phyloP scores from a whole-genome alignment of 2,113 vertebrate genomes.

The Phrynosoma blainvillii region DNA sequence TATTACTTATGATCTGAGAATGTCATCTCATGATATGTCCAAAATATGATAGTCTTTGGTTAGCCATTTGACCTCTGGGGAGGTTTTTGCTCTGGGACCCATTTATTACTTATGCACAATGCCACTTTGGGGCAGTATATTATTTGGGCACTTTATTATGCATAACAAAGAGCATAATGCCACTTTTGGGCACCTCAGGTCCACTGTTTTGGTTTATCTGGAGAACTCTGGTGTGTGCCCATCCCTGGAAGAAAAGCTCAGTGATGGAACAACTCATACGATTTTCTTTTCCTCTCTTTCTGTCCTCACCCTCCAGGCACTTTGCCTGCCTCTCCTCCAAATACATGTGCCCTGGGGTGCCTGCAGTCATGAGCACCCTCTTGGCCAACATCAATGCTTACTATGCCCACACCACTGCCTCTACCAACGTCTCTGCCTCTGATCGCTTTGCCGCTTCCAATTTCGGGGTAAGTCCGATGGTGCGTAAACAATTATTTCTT shows the following conservation, averaged over 20 bases:
- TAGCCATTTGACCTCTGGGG: too few species aligned
- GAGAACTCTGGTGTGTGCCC: not conserved
- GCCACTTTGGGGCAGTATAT: too few species aligned
- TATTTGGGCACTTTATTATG: too few species aligned
- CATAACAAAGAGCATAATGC: too few species aligned
- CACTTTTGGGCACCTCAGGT: too few species aligned
- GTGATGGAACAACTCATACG: too few species aligned
- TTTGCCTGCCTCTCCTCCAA: conserved; percentile 99
- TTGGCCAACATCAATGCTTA: conserved; percentile 99
- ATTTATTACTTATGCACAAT: too few species aligned
- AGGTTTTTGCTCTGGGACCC: too few species aligned
- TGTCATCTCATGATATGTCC: too few species aligned
- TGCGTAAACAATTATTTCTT: conserved; percentile 68
- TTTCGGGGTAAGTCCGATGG: conserved; percentile 91
- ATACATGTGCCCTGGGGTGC: conserved; percentile 98
- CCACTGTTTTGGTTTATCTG: not conserved
- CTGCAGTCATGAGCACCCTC: conserved; percentile 96
- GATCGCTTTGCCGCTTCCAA: conserved; percentile 98
- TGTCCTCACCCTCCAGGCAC: conserved; percentile 79
- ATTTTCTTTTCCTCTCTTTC: not conserved
- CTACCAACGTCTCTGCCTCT: conserved; percentile 96
- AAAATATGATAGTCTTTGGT: too few species aligned
- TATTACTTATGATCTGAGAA: too few species aligned
- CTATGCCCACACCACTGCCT: conserved; percentile 96
- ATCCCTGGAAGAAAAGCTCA: not conserved